These are phyloP conservation scores for Teinopalpus imperialis DNA, from an alignment of 2,888 invertebrate genomes.

Conservation along the genomic window DNA sequence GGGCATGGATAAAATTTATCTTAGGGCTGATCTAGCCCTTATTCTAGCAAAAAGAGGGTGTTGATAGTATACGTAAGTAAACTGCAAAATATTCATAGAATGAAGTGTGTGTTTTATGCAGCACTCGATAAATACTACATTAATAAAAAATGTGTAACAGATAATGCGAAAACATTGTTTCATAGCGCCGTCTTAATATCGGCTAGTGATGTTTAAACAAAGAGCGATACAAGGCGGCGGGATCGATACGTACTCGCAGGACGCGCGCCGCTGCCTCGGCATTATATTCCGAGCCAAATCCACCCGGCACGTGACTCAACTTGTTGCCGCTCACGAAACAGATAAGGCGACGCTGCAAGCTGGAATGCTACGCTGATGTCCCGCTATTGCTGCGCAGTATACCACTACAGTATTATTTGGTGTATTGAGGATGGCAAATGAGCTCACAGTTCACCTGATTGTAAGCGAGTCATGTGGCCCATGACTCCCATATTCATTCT, in stretches of 20 bases:
- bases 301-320: constrained; percentile 75
- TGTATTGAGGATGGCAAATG: too few relatives aligned
- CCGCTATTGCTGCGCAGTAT: background rate
- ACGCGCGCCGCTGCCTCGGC: constrained; percentile 68
- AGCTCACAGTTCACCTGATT: too few relatives aligned
- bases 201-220: constrained; percentile 55
- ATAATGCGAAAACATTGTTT: too few relatives aligned
- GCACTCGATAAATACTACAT: background rate
- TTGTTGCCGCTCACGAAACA: constrained; percentile 61
- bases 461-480: too few relatives aligned
- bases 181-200: constrained; percentile 37
- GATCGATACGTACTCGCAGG: constrained; percentile 69
- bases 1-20: too few relatives aligned
- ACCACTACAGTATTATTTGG: background rate
- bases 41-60: too few relatives aligned
- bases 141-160: background rate
- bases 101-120: background rate
- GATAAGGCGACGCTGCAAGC: background rate
- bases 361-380: too few relatives aligned
- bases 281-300: constrained; percentile 67
- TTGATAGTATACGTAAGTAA: too few relatives aligned
- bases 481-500: too few relatives aligned
- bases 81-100: too few relatives aligned
- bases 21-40: too few relatives aligned
- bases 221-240: constrained; percentile 63